Evolutionary conservation across 2,888 invertebrate genomes (phyloP), one percentile per base, ranked within the genome.

Genomic region (Ochlodes sylvanus): DNA sequence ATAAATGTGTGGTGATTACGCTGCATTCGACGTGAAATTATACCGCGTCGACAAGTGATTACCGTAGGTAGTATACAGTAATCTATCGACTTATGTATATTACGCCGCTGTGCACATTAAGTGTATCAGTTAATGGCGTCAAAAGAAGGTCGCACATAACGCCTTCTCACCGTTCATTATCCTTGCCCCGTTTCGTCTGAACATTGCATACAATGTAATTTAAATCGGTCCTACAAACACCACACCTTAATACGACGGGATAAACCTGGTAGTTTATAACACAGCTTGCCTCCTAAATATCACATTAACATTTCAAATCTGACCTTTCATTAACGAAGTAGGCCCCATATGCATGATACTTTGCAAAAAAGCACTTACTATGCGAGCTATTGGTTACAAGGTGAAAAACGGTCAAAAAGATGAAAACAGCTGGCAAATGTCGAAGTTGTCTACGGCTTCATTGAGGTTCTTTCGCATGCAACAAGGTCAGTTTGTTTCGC

Each of bases 231-330:
- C 42, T 42, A 17, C 57, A 38, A 21, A 38, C 12, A 58, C 52
- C 66, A 66, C 66, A 54, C 66, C 66, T 60, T 41, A 44, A 50
- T 38, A 54, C 15, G 41, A n/a, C 42, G 52, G 65, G 60, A 60
- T 66, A 66, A 66, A 66, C 54, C 19, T 15, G 19, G 19, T 14
- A 34, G n/a, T 61, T 66, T 61, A 66, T 60, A 60, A 42, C 17
- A 19, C 17, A 50, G 14, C 41, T 38, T 44, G 44, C n/a, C 47
- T 56, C 55, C 61, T 61, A 67, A 67, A 67, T 67, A 67, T 62
- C 61, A 67, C 67, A 67, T 67, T 67, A 67, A 55, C 63, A 63
- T 63, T 56, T 44, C 34, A 61, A 27, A 62, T 67, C 32, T 67
- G 55, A 67, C 67, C 67, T 67, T 67, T 66, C 58, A 47, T 27